A percentile compares a stretch with the other conserved stretches of the same genome.
Evolutionary conservation across 2,888 invertebrate species (phyloP).

Genomic region (Archips xylosteana): DNA sequence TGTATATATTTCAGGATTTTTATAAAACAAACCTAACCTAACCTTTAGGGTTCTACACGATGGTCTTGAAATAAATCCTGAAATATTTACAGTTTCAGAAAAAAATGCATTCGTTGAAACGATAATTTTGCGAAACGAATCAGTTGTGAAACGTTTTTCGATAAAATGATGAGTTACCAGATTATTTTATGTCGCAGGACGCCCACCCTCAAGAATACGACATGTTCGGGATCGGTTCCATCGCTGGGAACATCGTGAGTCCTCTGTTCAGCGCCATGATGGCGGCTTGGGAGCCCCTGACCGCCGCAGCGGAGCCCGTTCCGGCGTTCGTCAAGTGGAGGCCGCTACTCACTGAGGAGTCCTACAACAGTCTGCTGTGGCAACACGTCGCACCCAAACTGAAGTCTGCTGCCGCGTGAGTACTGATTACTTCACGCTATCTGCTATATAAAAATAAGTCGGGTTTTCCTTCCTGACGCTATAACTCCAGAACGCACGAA

Average conservation of each 20-base stretch:
- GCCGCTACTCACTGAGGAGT: conserved; percentile 87
- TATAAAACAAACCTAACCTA: no score
- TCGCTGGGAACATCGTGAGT: conserved; percentile 94
- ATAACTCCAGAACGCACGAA: no score
- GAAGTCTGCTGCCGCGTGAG: conserved; percentile 89
- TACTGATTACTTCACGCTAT: conserved; percentile 50
- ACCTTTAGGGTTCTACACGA: no score
- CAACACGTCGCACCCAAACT: conserved; percentile 96
- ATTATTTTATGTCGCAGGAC: conserved; percentile 58
- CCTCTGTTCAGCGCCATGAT: conserved; percentile 92
- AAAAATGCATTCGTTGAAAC: no score
- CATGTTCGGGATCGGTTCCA: conserved; percentile 92
- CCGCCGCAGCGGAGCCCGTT: conserved; percentile 87
- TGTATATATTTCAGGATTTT: no score
- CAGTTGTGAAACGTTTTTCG: no score
- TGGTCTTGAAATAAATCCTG: no score
- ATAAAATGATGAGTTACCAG: no score
- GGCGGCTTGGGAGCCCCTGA: conserved; percentile 92
- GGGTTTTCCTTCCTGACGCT: no score
- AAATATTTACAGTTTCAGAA: no score
- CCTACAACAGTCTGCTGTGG: conserved; percentile 95
- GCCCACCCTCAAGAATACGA: conserved; percentile 88
- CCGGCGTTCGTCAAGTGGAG: conserved; percentile 90
- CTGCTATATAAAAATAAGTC: no score
- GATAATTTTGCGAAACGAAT: no score